These are phyloP conservation scores for Falco concolor DNA, from an alignment of 2,797 vertebrate species.

Conservation along the genomic window DNA sequence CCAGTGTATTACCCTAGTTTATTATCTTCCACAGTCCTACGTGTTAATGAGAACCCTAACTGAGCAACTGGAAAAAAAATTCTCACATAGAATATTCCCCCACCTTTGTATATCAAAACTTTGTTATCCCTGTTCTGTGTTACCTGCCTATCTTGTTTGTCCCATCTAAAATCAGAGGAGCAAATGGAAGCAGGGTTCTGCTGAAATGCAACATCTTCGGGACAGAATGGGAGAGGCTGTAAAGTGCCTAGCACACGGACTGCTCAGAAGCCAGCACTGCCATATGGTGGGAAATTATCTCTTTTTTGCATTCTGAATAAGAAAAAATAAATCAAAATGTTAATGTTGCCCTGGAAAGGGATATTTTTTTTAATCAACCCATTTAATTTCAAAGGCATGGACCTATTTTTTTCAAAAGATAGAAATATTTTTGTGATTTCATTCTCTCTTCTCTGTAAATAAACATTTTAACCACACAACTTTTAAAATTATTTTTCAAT, in stretches of 20 bases:
- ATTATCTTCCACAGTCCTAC: neutral
- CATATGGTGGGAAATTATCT: neutral
- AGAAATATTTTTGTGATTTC: neutral
- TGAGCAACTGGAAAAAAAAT: neutral
- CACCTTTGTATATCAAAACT: neutral
- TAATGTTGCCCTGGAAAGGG: neutral
- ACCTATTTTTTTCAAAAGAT: neutral
- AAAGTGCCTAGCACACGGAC: neutral
- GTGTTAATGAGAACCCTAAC: neutral
- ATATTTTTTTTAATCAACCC: neutral
- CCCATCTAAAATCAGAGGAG: neutral
- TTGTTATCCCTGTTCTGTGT: neutral
- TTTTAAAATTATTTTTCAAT: neutral
- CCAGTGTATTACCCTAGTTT: neutral
- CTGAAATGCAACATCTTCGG: neutral
- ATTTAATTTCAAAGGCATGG: neutral
- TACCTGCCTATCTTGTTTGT: neutral
- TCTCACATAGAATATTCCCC: neutral
- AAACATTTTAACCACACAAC: neutral
- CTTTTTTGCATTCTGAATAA: neutral
- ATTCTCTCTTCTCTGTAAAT: neutral
- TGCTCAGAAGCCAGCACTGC: neutral
- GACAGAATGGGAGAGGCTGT: neutral
- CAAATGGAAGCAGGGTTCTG: neutral
- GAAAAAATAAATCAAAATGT: neutral